A percentile compares a stretch with the other conserved stretches of the same genome.
Conservation (phyloP, 1,140 invertebrate species). For the Hyphantria cunea region DNA sequence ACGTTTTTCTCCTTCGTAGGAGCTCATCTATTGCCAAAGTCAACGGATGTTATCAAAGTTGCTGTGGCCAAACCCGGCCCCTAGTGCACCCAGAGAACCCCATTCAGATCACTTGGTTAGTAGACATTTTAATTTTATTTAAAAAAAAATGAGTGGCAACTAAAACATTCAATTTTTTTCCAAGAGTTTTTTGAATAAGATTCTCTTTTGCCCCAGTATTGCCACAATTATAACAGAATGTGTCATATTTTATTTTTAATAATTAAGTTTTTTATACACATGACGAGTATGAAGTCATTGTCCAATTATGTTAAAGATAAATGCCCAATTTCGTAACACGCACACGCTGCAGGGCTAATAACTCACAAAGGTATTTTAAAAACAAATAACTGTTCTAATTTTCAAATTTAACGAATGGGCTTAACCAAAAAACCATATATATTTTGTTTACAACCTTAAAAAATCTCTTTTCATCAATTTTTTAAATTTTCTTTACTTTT, state of each 20-base stretch:
- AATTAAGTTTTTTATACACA: neutral
- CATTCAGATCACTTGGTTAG: constrained; percentile 81
- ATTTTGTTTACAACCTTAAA: too few species aligned
- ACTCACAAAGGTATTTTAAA: neutral
- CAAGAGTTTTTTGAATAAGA: too few species aligned
- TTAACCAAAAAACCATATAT: neutral
- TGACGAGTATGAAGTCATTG: constrained; percentile 21
- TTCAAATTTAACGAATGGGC: too few species aligned
- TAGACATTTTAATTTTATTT: constrained; percentile 57
- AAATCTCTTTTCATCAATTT: too few species aligned
- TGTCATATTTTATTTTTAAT: neutral
- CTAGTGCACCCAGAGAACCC: constrained; percentile 77
- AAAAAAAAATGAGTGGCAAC: constrained; percentile 1
- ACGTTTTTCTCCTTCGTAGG: constrained; percentile 78
- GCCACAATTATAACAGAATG: neutral
- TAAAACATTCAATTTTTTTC: neutral
- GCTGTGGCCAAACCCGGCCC: constrained; percentile 78
- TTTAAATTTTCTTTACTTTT: too few species aligned
- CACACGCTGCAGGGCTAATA: neutral
- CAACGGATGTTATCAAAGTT: constrained; percentile 81
- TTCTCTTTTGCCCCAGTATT: neutral
- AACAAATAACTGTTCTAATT: neutral
- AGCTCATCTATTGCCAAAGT: constrained; percentile 81
- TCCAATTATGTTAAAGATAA: constrained; percentile 19
- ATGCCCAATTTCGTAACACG: constrained; percentile 12